phyloP scores from a whole-genome alignment of 2,888 invertebrate genomes.

The Scelioninae gen. 1 region DNA sequence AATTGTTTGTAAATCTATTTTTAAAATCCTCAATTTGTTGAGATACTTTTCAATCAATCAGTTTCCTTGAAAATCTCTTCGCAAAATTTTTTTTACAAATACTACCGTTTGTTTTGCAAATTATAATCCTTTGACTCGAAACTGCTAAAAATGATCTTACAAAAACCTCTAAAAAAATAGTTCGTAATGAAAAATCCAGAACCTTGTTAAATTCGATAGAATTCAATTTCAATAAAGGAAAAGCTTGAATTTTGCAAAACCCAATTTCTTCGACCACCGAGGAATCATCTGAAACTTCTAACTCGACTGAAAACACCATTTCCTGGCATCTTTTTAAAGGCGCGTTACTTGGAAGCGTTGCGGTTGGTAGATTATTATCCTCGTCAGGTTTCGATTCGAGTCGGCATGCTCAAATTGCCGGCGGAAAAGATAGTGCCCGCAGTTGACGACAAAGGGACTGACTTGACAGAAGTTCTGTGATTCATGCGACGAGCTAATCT shows the following conservation, averaged over 20 bases:
- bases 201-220: neutral
- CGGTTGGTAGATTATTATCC: conserved; percentile 74
- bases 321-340: conserved; percentile 27
- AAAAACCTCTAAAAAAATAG: neutral
- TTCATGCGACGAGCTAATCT: conserved; percentile 47
- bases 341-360: conserved; percentile 34
- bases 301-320: conserved; percentile 29
- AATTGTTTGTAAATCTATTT: no score
- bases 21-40: no score
- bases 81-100: no score
- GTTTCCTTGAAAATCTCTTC: no score
- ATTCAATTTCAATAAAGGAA: conserved; percentile 7
- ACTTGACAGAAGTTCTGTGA: conserved; percentile 37
- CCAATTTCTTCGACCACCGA: conserved; percentile 9
- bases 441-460: conserved; percentile 58
- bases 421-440: conserved; percentile 67
- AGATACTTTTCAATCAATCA: no score
- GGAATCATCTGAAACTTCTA: conserved; percentile 11
- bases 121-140: no score
- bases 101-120: no score
- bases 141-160: no score
- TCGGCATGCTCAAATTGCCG: conserved; percentile 69
- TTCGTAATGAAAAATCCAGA: neutral
- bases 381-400: conserved; percentile 59
- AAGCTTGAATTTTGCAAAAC: conserved; percentile 5